phyloP scores from a whole-genome alignment of 2,797 vertebrate species.

The Silurus lanzhouensis region DNA sequence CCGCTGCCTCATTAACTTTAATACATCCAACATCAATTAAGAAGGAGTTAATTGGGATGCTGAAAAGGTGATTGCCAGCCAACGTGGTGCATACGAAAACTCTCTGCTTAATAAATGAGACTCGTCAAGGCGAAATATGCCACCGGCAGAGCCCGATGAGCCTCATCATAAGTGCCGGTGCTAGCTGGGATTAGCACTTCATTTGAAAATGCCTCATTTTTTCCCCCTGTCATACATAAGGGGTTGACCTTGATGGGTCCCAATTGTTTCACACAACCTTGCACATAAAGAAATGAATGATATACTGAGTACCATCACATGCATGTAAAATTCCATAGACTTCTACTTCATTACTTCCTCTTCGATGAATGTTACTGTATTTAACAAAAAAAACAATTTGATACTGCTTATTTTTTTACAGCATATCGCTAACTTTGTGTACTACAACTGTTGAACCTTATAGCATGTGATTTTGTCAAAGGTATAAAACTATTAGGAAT shows the following conservation, averaged over 20 bases:
- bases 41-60: slow-evolving; percentile 73
- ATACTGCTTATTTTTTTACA: neutral
- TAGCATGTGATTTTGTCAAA: neutral
- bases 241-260: slow-evolving; percentile 50
- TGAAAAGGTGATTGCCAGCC: slow-evolving; percentile 68
- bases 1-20: slow-evolving; percentile 76
- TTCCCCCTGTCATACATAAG: slow-evolving; percentile 6
- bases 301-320: neutral
- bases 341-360: neutral
- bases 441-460: neutral
- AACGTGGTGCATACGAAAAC: slow-evolving; percentile 61
- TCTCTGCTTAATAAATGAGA: slow-evolving; percentile 64
- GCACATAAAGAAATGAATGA: neutral
- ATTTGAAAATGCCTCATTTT: slow-evolving; percentile 29
- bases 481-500: neutral
- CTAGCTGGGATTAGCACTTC: slow-evolving; percentile 24
- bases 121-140: slow-evolving; percentile 59
- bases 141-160: slow-evolving; percentile 28
- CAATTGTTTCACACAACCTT: neutral
- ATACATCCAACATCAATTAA: slow-evolving; percentile 77
- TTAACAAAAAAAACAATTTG: neutral
- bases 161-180: slow-evolving; percentile 7
- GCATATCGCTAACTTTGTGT: neutral
- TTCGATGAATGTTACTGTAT: neutral
- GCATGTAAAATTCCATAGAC: neutral